These are phyloP conservation scores for Hirtodrosophila duncani DNA, from an alignment of 2,888 invertebrate genomes.

Conservation along the genomic window DNA sequence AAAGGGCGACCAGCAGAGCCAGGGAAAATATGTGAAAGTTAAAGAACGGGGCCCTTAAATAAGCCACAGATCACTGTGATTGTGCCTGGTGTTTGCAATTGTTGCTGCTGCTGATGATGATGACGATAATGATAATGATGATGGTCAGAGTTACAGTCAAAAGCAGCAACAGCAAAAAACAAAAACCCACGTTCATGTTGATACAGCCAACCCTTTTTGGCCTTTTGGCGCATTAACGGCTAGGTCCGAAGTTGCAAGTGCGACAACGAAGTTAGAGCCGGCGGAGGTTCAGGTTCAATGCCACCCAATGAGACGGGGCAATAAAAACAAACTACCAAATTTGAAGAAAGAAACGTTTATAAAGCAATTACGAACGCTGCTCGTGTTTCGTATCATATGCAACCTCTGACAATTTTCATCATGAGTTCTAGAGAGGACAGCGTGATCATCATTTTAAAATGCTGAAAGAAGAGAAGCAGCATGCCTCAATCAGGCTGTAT, in stretches of 20 bases:
- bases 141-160: slow-evolving; percentile 16
- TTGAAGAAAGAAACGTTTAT: slow-evolving; percentile 55
- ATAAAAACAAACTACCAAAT: slow-evolving; percentile 63
- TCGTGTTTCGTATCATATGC: slow-evolving; percentile 51
- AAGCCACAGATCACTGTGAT: slow-evolving; percentile 40
- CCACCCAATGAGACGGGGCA: slow-evolving; percentile 56
- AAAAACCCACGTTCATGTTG: slow-evolving; percentile 11
- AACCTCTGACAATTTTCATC: not conserved
- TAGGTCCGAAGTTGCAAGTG: too few species aligned
- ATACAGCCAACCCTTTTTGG: slow-evolving; percentile 38
- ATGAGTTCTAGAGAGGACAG: not conserved
- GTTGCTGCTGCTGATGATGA: slow-evolving; percentile 11
- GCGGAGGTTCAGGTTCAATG: slow-evolving; percentile 48
- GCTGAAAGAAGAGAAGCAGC: too few species aligned
- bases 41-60: slow-evolving; percentile 60
- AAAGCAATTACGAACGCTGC: slow-evolving; percentile 64
- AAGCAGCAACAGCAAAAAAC: too few species aligned
- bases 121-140: slow-evolving; percentile 29
- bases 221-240: slow-evolving; percentile 65
- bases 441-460: too few species aligned
- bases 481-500: too few species aligned
- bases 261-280: too few species aligned
- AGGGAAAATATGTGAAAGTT: slow-evolving; percentile 59
- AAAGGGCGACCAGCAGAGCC: slow-evolving; percentile 15
- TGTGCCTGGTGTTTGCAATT: too few species aligned